Conservation (phyloP, 1,140 invertebrate species). For the Drosophila subobscura region DNA sequence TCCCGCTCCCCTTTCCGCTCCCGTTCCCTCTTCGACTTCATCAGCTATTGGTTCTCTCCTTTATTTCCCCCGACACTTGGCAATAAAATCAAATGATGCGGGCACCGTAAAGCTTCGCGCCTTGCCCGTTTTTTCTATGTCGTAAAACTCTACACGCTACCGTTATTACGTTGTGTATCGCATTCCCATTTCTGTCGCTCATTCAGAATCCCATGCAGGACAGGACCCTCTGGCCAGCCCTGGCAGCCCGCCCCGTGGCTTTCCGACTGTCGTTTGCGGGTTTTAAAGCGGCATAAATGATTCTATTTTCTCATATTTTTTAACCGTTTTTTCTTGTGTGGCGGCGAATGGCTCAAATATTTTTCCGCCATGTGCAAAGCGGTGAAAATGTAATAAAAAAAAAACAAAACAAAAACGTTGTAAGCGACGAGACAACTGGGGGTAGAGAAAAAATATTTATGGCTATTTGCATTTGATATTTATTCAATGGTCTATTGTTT, state of each 20-base stretch:
- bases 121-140: conserved; percentile 68
- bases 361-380: conserved; percentile 65
- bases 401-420: conserved; percentile 1
- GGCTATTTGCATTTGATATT: conserved; percentile 77
- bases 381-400: conserved; percentile 39
- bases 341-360: conserved; percentile 52
- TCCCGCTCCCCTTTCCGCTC: conserved; percentile 1
- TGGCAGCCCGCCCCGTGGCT: conserved; percentile 2
- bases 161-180: conserved; percentile 61
- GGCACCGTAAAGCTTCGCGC: conserved; percentile 72
- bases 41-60: conserved; percentile 7
- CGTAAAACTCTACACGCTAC: conserved; percentile 72
- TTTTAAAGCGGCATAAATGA: conserved; percentile 80
- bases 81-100: conserved; percentile 82
- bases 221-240: conserved; percentile 14
- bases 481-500: conserved; percentile 79
- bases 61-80: conserved; percentile 57
- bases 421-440: conserved; percentile 45
- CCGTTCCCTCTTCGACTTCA: background rate
- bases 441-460: conserved; percentile 72
- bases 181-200: conserved; percentile 58
- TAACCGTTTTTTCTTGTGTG: conserved; percentile 12
- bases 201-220: conserved; percentile 57
- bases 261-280: conserved; percentile 65
- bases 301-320: conserved; percentile 41